Percentiles rank a stretch among this genome's conserved stretches.
Evolutionary conservation across 2,113 vertebrate species (phyloP).

Genomic region (Gulo gulo): DNA sequence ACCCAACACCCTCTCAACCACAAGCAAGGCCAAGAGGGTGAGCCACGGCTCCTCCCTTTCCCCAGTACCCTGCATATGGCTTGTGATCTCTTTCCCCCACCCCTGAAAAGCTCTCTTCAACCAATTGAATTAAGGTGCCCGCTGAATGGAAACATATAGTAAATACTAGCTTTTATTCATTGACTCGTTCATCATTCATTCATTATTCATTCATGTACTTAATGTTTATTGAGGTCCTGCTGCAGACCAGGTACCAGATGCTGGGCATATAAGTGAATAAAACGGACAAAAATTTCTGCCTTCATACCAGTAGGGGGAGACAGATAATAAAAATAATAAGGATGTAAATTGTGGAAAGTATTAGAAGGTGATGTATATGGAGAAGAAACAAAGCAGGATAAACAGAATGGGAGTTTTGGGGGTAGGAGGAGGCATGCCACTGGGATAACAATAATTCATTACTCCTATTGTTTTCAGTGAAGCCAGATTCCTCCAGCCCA

Average conservation of each 20-base stretch:
- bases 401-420: neutral
- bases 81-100: neutral
- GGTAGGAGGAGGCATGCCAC: neutral
- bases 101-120: neutral
- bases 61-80: neutral
- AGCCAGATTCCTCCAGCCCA: neutral
- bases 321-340: slow-evolving; percentile 58
- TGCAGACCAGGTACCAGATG: neutral
- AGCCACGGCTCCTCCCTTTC: neutral
- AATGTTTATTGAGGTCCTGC: neutral
- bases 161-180: neutral
- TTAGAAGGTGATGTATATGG: neutral
- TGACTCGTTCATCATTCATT: neutral
- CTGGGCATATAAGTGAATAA: neutral
- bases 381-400: slow-evolving; percentile 5
- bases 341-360: neutral
- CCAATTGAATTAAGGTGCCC: neutral
- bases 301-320: slow-evolving; percentile 64
- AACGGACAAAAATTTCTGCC: neutral
- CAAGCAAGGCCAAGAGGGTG: neutral
- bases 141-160: neutral
- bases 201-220: neutral
- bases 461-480: neutral
- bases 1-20: neutral
- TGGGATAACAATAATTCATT: neutral